These are phyloP conservation scores for Leptogaster cylindrica DNA, from an alignment of 2,888 invertebrate genomes.

Conservation along the genomic window DNA sequence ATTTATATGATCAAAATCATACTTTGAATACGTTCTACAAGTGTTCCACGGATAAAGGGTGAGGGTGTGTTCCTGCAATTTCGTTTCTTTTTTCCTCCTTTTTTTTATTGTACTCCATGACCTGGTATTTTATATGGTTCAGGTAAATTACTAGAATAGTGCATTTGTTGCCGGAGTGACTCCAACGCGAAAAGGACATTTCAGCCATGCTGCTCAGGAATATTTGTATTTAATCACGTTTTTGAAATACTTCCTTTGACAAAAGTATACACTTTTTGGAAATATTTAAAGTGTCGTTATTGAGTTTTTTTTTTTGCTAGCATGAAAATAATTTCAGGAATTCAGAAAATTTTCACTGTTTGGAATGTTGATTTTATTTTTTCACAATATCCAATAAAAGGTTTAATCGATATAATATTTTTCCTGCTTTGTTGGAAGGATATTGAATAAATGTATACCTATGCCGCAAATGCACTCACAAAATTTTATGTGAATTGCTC, in stretches of 20 bases:
- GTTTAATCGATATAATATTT: background rate
- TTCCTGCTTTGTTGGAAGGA: slow-evolving; percentile 1
- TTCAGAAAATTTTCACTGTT: background rate
- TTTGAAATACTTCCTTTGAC: background rate
- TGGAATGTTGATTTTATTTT: background rate
- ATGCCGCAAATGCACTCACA: slow-evolving; percentile 1
- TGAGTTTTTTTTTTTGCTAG: background rate
- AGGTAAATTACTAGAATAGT: slow-evolving; percentile 25
- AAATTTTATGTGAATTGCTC: slow-evolving; percentile 4
- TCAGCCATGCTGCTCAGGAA: background rate
- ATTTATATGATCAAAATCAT: slow-evolving; percentile 39
- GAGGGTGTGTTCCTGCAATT: slow-evolving; percentile 10
- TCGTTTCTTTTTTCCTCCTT: background rate
- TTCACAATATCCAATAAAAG: background rate
- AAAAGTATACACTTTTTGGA: background rate
- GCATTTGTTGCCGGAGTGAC: slow-evolving; percentile 19
- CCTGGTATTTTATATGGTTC: slow-evolving; percentile 38
- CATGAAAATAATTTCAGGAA: background rate
- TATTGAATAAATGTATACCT: slow-evolving; percentile 3
- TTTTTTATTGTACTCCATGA: slow-evolving; percentile 5
- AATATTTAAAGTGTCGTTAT: slow-evolving; percentile 3
- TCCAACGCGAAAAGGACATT: background rate
- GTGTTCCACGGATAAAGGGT: slow-evolving; percentile 5
- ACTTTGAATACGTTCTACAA: slow-evolving; percentile 34
- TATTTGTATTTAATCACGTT: background rate